Evolutionary conservation across 2,888 invertebrate species (phyloP).

Genomic region (Dascillus cervinus): DNA sequence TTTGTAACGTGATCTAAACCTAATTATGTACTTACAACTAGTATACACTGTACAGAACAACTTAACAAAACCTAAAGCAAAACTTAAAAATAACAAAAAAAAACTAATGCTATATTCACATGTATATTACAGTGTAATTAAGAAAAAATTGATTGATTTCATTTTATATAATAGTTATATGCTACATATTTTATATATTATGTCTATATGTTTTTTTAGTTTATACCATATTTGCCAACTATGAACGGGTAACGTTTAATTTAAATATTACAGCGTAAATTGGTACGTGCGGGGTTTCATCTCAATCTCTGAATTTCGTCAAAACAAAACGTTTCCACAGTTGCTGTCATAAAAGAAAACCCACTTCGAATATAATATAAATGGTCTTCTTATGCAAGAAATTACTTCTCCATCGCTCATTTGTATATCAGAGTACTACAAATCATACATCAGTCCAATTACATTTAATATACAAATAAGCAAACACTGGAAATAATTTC

Average conservation of each 20-base stretch:
- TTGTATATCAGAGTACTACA: no score
- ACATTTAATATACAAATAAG: no score
- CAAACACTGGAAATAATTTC: no score
- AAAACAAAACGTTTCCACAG: constrained; percentile 21
- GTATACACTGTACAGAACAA: constrained; percentile 45
- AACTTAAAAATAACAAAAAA: constrained; percentile 37
- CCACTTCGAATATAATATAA: no score
- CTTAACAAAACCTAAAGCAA: constrained; percentile 36
- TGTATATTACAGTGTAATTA: constrained; percentile 42
- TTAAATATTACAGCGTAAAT: constrained; percentile 12
- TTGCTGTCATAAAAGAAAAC: constrained; percentile 20
- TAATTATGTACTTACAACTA: constrained; percentile 40
- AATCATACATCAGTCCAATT: no score
- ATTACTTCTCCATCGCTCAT: no score
- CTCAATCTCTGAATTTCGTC: no score
- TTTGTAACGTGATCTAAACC: constrained; percentile 39
- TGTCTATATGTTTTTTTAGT: constrained; percentile 36
- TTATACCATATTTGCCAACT: constrained; percentile 40
- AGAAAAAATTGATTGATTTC: constrained; percentile 40
- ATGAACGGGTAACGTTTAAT: constrained; percentile 41
- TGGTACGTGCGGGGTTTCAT: no score
- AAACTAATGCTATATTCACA: constrained; percentile 42
- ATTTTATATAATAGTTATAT: constrained; percentile 30
- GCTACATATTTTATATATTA: constrained; percentile 42
- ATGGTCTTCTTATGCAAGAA: no score